Base-by-base conservation (phyloP, 2,113 vertebrate species). In the Grallaria varia region DNA sequence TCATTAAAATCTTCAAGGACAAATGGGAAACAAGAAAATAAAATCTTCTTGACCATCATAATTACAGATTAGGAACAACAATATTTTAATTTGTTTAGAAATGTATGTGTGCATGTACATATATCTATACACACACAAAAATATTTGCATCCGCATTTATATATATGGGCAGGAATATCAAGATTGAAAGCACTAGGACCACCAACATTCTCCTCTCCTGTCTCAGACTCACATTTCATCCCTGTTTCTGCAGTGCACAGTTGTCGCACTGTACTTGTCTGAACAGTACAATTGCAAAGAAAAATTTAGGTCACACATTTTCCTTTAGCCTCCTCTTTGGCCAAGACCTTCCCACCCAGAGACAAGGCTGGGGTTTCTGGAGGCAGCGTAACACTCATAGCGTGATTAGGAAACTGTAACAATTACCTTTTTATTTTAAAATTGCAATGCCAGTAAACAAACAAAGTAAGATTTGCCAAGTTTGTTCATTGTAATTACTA, bases 391-490 rank as follows among this genome's bases (percentile, higher is more conserved):
- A 49, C 69, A 35, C 25, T 60, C n/a, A 52, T 17, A 75, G 16
- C 16, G 45, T 20, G 33, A 42, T 74, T 55, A 81, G 4, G 19
- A 87, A 95, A 81, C 35, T n/a, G 16, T 49, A 73, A 81, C 35
- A 64, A 89, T 52, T 89, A 78, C 19, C 35, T 81, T 80, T 22
- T 55, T 62, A 42, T 74, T 89, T 84, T 28, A 78, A 76, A 92
- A 89, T 33, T 47, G 17, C 35, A 71, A 42, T 81, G 42, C 14
- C 49, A 63, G 56, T 55, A 86, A 89, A 88, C 42, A 92, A 80
- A 47, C 9, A 74, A 74, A 59, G 0, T 5, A 81, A 76, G 21
- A 77, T 49, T 53, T 75, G 16, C 5, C 4, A 90, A 63, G 23
- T 81, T 74, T 78, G 39, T 84, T 93, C 27, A 44, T 55, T 59